Conservation (phyloP, 2,888 invertebrate species). For the Drosophila anceps region DNA sequence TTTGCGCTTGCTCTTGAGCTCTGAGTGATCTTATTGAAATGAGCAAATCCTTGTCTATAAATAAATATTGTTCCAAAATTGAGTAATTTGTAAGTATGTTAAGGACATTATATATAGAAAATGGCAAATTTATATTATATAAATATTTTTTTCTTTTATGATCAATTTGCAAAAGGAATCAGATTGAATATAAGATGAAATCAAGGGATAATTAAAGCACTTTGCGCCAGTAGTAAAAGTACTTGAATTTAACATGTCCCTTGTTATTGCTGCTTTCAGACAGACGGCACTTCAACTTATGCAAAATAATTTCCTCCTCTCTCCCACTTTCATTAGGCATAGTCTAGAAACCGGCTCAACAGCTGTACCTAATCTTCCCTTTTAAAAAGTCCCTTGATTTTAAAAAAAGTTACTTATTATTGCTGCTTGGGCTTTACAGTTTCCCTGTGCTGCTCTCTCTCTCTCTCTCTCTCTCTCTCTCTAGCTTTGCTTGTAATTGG, state of each 20-base stretch:
- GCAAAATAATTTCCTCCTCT: neutral
- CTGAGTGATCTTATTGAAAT: slow-evolving; percentile 29
- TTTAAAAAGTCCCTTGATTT: neutral
- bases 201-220: too few species aligned
- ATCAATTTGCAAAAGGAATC: neutral
- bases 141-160: neutral
- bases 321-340: neutral
- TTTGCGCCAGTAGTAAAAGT: neutral
- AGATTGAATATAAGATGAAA: neutral
- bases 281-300: neutral
- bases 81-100: slow-evolving; percentile 17
- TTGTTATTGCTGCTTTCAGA: neutral
- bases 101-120: slow-evolving; percentile 11
- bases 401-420: neutral
- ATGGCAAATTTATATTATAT: neutral
- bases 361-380: neutral
- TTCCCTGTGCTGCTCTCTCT: neutral
- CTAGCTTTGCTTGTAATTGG: neutral
- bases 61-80: slow-evolving; percentile 60
- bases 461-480: neutral
- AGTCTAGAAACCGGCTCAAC: neutral
- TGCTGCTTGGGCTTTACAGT: neutral
- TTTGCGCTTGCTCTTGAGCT: slow-evolving; percentile 24
- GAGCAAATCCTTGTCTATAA: slow-evolving; percentile 54
- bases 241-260: neutral